phyloP scores from a whole-genome alignment of 2,888 invertebrate species.

The Petrolisthes cinctipes region DNA sequence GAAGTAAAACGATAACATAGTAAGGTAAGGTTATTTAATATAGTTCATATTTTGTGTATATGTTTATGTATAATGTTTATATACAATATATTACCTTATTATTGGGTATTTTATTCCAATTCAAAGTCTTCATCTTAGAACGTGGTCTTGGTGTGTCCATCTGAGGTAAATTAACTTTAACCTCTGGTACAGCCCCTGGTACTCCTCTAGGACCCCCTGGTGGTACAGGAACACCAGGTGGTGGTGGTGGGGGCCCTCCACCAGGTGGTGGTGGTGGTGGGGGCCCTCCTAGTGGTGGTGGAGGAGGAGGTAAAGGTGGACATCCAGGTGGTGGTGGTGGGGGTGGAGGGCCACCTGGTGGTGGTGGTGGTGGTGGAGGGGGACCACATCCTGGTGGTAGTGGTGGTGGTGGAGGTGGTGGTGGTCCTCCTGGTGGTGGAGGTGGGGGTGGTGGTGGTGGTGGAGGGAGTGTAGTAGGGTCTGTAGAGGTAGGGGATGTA shows the following conservation, averaged over 20 bases:
- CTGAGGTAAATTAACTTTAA: conserved; percentile 77
- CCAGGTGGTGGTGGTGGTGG: conserved; percentile 66
- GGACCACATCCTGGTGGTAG: conserved; percentile 66
- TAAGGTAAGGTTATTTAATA: too few relatives aligned
- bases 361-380: conserved; percentile 69
- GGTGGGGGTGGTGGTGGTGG: conserved; percentile 67
- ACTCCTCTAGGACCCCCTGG: conserved; percentile 54
- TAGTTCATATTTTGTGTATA: too few relatives aligned
- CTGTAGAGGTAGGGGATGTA: conserved; percentile 66
- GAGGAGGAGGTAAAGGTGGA: conserved; percentile 56
- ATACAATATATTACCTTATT: conserved; percentile 76
- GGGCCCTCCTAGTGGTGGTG: conserved; percentile 62
- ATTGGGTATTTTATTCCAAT: conserved; percentile 97
- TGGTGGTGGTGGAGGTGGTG: conserved; percentile 67
- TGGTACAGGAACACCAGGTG: conserved; percentile 67
- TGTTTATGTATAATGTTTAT: too few relatives aligned
- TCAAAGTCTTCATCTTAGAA: conserved; percentile 96
- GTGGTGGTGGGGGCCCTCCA: conserved; percentile 35
- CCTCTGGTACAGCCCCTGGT: conserved; percentile 39
- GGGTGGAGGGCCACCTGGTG: conserved; percentile 28
- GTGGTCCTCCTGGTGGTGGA: conserved; percentile 68
- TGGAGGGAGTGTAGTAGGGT: conserved; percentile 67
- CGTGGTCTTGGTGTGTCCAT: conserved; percentile 94
- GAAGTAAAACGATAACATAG: too few relatives aligned
- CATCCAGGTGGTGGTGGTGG: conserved; percentile 66